Evolutionary conservation across 2,888 invertebrate genomes (phyloP), one percentile per base, ranked within the genome.

Genomic region (Acleris laterana): DNA sequence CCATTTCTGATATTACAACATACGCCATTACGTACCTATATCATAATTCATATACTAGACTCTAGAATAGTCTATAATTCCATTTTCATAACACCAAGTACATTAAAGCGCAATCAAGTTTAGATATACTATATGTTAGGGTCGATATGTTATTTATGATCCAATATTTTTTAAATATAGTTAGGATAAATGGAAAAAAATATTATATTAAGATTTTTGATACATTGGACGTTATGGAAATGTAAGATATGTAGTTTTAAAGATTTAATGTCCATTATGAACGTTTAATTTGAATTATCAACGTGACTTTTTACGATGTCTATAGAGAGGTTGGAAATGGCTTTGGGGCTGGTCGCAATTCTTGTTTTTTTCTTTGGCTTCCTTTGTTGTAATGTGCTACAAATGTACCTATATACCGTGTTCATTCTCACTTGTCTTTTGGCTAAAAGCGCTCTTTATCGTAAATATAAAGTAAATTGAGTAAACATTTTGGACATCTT

Each of bases 131-230:
- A 64, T 74, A 75, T 74, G 75, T 74, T 71, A 73, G 71, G 75
- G 75, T 76, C 74, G 68, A 73, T 70, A 71, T 64, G 70, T 73
- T 77, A 77, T 77, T 78, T 77, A 78, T 72, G 76, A 72, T 76
- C 74, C 73, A 61, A 63, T 68, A 63, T 68, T 73, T 74, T 73
- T 71, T 68, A 69, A 71, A 73, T 71, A 71, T 73, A 76, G 75
- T 67, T 74, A 77, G 74, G 61, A 74, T 72, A 70, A 70, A 72
- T 70, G 69, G 70, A 68, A 65, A 69, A 70, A 68, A 50, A 65
- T 56, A 61, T 20, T 64, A 64, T 60, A 50, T 38, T 60, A 85
- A 81, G 81, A 81, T 78, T 87, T 89, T 88, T 88, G 86, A 88
- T 89, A 89, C 87, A 71, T 82, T 80, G 79, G 79, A 80, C 78